These are phyloP conservation scores for Cyclura pinguis DNA, from an alignment of 2,797 vertebrate genomes.

Conservation along the genomic window DNA sequence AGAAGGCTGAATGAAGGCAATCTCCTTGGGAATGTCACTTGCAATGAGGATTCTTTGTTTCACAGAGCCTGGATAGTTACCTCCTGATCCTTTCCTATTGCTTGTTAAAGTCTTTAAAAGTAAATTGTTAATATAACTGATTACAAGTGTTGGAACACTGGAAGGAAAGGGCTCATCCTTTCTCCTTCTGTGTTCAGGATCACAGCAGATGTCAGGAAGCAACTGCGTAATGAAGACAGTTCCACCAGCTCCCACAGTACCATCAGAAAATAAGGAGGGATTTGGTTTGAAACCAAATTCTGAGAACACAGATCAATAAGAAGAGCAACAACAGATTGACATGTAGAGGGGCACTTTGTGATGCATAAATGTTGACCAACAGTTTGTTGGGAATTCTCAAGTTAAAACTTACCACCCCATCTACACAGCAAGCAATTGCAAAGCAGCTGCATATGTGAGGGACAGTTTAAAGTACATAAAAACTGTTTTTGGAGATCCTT, in stretches of 20 bases:
- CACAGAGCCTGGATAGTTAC: too few species aligned
- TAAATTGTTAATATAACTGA: too few species aligned
- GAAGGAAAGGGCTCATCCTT: too few species aligned
- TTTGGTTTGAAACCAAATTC: background rate
- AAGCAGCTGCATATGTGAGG: background rate
- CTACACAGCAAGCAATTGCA: background rate
- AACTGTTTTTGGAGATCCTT: conserved; percentile 20
- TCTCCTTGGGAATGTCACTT: background rate
- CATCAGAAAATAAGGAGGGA: background rate
- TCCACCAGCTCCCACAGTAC: background rate
- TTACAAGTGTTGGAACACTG: too few species aligned
- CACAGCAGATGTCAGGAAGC: background rate
- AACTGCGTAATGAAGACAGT: background rate
- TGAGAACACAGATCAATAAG: too few species aligned
- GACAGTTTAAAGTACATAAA: background rate
- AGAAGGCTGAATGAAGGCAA: background rate
- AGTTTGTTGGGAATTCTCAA: rapidly evolving
- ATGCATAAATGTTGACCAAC: background rate
- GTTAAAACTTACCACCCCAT: background rate
- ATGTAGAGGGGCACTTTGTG: background rate
- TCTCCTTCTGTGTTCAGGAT: background rate
- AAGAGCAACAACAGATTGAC: background rate
- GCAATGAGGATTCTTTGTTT: background rate
- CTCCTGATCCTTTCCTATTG: background rate
- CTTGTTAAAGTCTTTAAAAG: too few species aligned